Conservation (phyloP, 2,888 invertebrate genomes). For the Prenolepis imparis region DNA sequence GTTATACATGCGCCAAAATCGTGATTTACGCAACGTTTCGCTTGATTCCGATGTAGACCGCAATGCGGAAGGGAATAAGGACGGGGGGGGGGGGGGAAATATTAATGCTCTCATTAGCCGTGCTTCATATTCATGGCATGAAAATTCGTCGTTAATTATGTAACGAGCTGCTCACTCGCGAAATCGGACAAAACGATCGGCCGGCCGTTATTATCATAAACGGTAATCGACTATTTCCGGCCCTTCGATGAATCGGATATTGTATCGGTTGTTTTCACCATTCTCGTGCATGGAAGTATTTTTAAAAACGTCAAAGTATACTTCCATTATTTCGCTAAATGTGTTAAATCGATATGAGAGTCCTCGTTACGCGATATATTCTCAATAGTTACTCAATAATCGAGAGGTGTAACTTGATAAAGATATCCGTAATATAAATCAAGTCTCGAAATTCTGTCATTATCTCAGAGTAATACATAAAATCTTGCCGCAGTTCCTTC, state of each 20-base stretch:
- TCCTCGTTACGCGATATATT: slow-evolving; percentile 15
- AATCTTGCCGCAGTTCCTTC: slow-evolving; percentile 2
- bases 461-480: not conserved
- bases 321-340: not conserved
- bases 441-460: slow-evolving; percentile 24
- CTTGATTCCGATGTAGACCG: slow-evolving; percentile 5
- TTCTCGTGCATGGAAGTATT: not conserved
- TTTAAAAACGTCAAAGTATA: not conserved
- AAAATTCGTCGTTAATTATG: slow-evolving; percentile 81
- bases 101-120: slow-evolving; percentile 81
- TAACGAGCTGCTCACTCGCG: slow-evolving; percentile 64
- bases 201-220: slow-evolving; percentile 65
- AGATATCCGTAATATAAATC: not conserved
- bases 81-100: slow-evolving; percentile 67
- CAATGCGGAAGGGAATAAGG: not conserved
- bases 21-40: not conserved
- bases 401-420: not conserved
- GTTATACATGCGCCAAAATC: not conserved
- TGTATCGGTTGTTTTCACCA: slow-evolving; percentile 8
- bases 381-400: slow-evolving; percentile 9
- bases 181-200: slow-evolving; percentile 60
- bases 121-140: slow-evolving; percentile 81
- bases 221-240: slow-evolving; percentile 58
- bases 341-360: not conserved
- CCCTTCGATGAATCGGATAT: slow-evolving; percentile 21